phyloP scores from a whole-genome alignment of 2,888 invertebrate genomes.

The Patella depressa region DNA sequence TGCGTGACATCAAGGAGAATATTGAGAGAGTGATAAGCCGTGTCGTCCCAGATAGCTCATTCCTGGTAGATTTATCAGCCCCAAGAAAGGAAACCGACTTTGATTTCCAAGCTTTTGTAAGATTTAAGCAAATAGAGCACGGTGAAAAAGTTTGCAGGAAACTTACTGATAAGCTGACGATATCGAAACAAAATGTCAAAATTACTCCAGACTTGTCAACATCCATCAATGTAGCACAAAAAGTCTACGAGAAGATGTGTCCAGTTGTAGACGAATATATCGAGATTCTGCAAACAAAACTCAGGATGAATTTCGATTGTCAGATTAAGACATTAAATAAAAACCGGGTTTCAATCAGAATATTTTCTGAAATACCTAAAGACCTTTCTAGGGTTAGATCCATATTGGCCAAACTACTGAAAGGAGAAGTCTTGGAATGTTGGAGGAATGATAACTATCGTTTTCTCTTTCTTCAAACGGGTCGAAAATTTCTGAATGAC shows the following conservation, averaged over 20 bases:
- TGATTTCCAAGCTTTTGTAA: constrained; percentile 40
- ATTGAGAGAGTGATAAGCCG: constrained; percentile 25
- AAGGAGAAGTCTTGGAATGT: constrained; percentile 40
- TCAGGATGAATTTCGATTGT: constrained; percentile 13
- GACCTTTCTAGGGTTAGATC: constrained; percentile 36
- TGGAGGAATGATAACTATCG: constrained; percentile 24
- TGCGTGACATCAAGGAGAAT: constrained; percentile 17
- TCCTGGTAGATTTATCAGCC: constrained; percentile 32
- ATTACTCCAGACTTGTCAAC: constrained; percentile 39
- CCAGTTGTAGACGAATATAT: constrained; percentile 33
- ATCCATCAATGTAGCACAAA: constrained; percentile 31
- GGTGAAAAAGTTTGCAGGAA: constrained; percentile 37
- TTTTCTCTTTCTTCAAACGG: constrained; percentile 39
- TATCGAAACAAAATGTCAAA: constrained; percentile 28
- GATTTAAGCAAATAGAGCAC: constrained; percentile 41
- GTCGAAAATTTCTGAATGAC: constrained; percentile 29
- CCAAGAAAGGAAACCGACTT: constrained; percentile 32
- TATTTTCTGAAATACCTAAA: constrained; percentile 35
- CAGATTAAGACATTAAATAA: constrained; percentile 28
- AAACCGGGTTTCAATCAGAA: constrained; percentile 38
- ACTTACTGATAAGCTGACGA: constrained; percentile 13
- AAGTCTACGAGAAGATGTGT: constrained; percentile 33
- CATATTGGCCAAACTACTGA: constrained; percentile 34
- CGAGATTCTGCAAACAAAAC: constrained; percentile 9
- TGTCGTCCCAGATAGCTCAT: constrained; percentile 26